A percentile compares a stretch with the other conserved stretches of the same genome.
These are phyloP conservation scores for Distichodus sexfasciatus DNA, from an alignment of 2,797 vertebrate species.

Conservation along the genomic window DNA sequence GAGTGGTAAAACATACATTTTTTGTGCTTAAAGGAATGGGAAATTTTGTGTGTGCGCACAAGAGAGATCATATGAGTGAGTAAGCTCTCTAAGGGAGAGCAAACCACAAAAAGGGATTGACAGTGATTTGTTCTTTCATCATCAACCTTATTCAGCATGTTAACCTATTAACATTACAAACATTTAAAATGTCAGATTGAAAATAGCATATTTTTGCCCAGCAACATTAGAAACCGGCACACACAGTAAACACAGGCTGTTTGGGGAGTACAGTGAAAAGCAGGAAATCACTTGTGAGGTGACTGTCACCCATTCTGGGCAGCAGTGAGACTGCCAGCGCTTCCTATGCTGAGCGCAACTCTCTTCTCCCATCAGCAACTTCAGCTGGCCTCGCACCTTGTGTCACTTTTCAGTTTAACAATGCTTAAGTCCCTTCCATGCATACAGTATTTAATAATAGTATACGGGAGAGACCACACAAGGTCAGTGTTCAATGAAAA, in stretches of 20 bases:
- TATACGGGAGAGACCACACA: constrained; percentile 40
- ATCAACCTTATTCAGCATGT: no score
- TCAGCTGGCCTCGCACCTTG: constrained; percentile 49
- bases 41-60: no score
- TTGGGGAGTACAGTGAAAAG: constrained; percentile 60
- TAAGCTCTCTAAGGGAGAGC: not conserved
- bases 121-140: no score
- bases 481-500: constrained; percentile 51
- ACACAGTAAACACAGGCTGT: constrained; percentile 38
- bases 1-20: not conserved
- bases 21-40: no score
- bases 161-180: constrained; percentile 34
- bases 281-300: constrained; percentile 59
- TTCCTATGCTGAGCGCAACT: constrained; percentile 56
- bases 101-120: not conserved
- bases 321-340: constrained; percentile 43
- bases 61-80: no score
- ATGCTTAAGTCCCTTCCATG: constrained; percentile 21
- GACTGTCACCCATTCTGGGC: constrained; percentile 47
- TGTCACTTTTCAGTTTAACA: constrained; percentile 33
- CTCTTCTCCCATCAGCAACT: constrained; percentile 52
- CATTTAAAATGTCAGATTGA: constrained; percentile 33
- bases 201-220: constrained; percentile 44
- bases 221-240: constrained; percentile 30
- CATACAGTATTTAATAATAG: constrained; percentile 54